Evolutionary conservation across 2,888 invertebrate species (phyloP).

Genomic region (Drosophila lacicola): DNA sequence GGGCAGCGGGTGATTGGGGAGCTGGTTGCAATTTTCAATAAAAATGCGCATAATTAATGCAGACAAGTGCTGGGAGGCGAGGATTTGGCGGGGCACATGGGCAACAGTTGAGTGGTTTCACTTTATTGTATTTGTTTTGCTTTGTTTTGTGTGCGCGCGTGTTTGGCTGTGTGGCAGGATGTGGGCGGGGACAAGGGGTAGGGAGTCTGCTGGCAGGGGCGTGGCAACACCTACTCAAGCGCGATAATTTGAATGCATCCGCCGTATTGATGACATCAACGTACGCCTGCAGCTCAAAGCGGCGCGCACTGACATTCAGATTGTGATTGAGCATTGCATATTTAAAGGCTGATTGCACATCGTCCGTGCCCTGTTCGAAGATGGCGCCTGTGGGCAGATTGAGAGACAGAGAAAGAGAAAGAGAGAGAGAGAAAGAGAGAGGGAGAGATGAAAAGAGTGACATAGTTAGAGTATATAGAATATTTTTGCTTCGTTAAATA

Average conservation of each 20-base stretch:
- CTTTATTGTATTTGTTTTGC: slow-evolving; percentile 42
- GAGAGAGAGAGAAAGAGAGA: slow-evolving; percentile 70
- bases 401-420: slow-evolving; percentile 16
- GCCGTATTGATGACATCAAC: slow-evolving; percentile 97
- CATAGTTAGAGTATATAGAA: slow-evolving; percentile 29
- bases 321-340: slow-evolving; percentile 95
- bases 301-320: slow-evolving; percentile 91
- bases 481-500: slow-evolving; percentile 74
- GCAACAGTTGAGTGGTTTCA: slow-evolving; percentile 43
- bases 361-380: slow-evolving; percentile 96
- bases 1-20: neutral
- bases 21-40: slow-evolving; percentile 69
- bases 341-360: slow-evolving; percentile 96
- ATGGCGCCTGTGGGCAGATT: slow-evolving; percentile 89
- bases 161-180: slow-evolving; percentile 5
- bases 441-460: slow-evolving; percentile 70
- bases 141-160: slow-evolving; percentile 16
- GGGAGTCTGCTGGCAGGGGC: neutral
- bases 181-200: neutral
- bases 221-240: slow-evolving; percentile 90
- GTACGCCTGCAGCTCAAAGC: slow-evolving; percentile 94
- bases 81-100: neutral
- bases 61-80: slow-evolving; percentile 24
- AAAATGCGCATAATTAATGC: slow-evolving; percentile 77
- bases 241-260: slow-evolving; percentile 96